These are phyloP conservation scores for Hirundichthys speculiger DNA, from an alignment of 2,113 vertebrate genomes.

Conservation along the genomic window DNA sequence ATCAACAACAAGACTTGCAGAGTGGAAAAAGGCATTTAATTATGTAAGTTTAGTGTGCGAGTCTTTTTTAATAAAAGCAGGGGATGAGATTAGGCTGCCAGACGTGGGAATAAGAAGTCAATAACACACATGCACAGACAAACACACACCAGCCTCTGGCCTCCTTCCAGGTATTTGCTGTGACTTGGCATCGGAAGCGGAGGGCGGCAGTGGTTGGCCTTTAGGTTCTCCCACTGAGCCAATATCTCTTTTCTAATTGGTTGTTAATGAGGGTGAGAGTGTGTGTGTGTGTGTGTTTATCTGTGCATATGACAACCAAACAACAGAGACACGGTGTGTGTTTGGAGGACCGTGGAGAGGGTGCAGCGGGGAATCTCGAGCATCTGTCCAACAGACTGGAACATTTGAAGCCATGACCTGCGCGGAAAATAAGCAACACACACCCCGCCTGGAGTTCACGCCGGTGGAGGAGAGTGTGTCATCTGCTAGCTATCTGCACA, in stretches of 20 bases:
- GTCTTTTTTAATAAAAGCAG: conserved; percentile 30
- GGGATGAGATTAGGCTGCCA: conserved; percentile 35
- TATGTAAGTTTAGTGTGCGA: conserved; percentile 25
- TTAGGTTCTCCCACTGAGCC: conserved; percentile 69
- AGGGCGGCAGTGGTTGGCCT: conserved; percentile 64
- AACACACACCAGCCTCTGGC: conserved; percentile 42
- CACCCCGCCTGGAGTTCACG: neutral
- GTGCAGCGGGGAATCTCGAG: conserved; percentile 45
- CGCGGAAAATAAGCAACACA: conserved; percentile 28
- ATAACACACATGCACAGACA: conserved; percentile 15
- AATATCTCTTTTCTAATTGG: conserved; percentile 78
- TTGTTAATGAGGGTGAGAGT: conserved; percentile 70
- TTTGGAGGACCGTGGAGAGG: conserved; percentile 22
- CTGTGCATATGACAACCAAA: conserved; percentile 26
- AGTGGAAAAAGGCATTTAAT: conserved; percentile 48
- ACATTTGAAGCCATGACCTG: conserved; percentile 62
- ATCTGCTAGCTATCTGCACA: no score
- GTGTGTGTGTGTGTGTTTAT: conserved; percentile 24
- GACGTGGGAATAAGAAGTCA: conserved; percentile 36
- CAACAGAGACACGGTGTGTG: conserved; percentile 11
- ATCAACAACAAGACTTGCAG: conserved; percentile 63
- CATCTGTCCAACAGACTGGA: conserved; percentile 66
- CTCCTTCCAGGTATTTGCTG: conserved; percentile 68
- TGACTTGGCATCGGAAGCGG: conserved; percentile 64
- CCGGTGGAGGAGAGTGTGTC: neutral